Evolutionary conservation across 2,797 vertebrate species (phyloP).

Genomic region (Propithecus deckenii): DNA sequence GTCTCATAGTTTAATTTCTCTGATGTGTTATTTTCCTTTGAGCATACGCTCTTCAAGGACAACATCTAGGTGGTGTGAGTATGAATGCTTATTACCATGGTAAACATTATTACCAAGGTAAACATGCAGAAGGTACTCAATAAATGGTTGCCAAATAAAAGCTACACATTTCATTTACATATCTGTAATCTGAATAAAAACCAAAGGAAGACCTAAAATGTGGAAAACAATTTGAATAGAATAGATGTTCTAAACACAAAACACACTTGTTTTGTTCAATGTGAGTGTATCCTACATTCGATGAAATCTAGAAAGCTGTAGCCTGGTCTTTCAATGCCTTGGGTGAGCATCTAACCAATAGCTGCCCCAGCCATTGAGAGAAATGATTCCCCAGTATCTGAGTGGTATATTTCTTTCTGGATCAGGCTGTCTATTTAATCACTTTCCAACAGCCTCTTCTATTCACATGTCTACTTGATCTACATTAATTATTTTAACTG

Average conservation of each 20-base stretch:
- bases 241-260: background rate
- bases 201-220: background rate
- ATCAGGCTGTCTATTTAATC: slow-evolving; percentile 48
- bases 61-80: background rate
- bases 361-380: background rate
- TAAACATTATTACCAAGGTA: background rate
- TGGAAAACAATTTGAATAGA: background rate
- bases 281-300: background rate
- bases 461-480: slow-evolving; percentile 67
- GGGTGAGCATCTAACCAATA: background rate
- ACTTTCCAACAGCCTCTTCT: slow-evolving; percentile 56
- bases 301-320: background rate
- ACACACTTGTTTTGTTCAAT: background rate
- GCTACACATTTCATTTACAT: background rate
- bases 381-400: background rate
- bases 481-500: slow-evolving; percentile 76
- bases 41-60: background rate
- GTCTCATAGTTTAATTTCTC: background rate
- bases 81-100: background rate
- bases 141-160: background rate
- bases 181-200: background rate
- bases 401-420: slow-evolving; percentile 35
- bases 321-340: background rate
- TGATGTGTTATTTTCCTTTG: background rate
- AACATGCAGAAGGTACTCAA: background rate